Base-by-base conservation (phyloP, 2,797 vertebrate species). In the Poecilia velifera region DNA sequence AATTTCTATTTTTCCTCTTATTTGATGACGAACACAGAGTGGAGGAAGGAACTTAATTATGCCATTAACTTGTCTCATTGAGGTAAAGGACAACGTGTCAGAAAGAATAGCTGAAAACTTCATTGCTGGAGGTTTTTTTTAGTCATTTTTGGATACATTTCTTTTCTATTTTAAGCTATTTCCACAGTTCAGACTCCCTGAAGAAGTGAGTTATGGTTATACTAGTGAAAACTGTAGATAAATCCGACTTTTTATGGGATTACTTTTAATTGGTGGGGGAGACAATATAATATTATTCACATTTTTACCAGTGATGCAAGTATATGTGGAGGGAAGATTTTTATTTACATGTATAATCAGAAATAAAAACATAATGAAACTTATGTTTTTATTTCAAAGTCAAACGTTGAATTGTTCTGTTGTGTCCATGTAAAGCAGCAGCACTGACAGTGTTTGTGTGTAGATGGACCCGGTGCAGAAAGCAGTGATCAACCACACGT, bases 401-500 rank as follows among this genome's bases (percentile, higher is more conserved):
- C 57, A 62, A 31, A 62, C n/a, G 0, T 31, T 59, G 2, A 34
- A 64, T 34, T 36, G 31, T 18, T 18, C 5, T 36, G 34, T 18
- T 64, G 34, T 18, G 31, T 45, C 41, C 34, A n/a, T 25, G 28
- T 36, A 22, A 46, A 22, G 34, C 76, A n/a, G 34, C 76, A 10
- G 25, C 31, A 4, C 45, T 14, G 22, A 20, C 10, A 5, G 74
- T 39, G 47, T 25, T 14, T 39, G 10, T 74, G 13, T 39, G 18
- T 39, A 99, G 98, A 99, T 99, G 98, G 98, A 99, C 92, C 98
- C 98, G 0, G 97, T 99, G 82, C 98, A 99, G 95, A 99, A 99
- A 93, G 98, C 98, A 0, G 98, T 99, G 90, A 98, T 99, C 94
- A 99, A 97, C 95, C 98, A 99, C 95, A 99, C 98, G 0, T 99